Evolutionary conservation across 2,888 invertebrate species (phyloP).

Genomic region (Sesia bembeciformis): DNA sequence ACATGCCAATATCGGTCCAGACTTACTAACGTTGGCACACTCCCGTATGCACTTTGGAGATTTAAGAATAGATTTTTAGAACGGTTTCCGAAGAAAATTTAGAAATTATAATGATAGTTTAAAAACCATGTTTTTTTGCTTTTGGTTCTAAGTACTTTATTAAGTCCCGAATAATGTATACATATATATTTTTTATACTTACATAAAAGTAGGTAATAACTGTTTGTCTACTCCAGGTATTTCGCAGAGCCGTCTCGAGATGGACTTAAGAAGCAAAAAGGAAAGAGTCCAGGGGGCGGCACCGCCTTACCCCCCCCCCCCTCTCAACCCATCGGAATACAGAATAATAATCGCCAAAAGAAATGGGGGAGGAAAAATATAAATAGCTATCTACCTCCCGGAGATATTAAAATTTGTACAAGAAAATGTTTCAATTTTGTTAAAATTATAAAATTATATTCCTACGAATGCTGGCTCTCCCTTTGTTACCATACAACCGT

Average conservation of each 20-base stretch:
- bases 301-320: slow-evolving; percentile 28
- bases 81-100: too few relatives aligned
- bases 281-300: slow-evolving; percentile 66
- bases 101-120: too few relatives aligned
- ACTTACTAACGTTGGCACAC: too few relatives aligned
- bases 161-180: too few relatives aligned
- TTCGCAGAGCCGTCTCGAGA: slow-evolving; percentile 55
- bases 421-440: slow-evolving; percentile 57
- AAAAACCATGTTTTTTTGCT: too few relatives aligned
- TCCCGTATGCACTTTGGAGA: too few relatives aligned
- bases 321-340: slow-evolving; percentile 56
- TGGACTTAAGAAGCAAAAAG: slow-evolving; percentile 76
- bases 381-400: slow-evolving; percentile 56
- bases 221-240: slow-evolving; percentile 23
- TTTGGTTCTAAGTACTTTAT: too few relatives aligned
- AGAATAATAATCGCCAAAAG: slow-evolving; percentile 75
- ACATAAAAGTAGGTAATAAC: too few relatives aligned
- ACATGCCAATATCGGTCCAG: too few relatives aligned
- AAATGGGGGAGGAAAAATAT: slow-evolving; percentile 70
- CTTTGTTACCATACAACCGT: slow-evolving; percentile 14
- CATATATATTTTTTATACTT: too few relatives aligned
- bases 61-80: too few relatives aligned
- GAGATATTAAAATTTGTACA: slow-evolving; percentile 70
- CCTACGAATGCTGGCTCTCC: slow-evolving; percentile 7
- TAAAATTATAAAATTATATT: slow-evolving; percentile 55